These are phyloP conservation scores for Perognathus longimembris DNA, from an alignment of 2,113 vertebrate species.

Conservation along the genomic window DNA sequence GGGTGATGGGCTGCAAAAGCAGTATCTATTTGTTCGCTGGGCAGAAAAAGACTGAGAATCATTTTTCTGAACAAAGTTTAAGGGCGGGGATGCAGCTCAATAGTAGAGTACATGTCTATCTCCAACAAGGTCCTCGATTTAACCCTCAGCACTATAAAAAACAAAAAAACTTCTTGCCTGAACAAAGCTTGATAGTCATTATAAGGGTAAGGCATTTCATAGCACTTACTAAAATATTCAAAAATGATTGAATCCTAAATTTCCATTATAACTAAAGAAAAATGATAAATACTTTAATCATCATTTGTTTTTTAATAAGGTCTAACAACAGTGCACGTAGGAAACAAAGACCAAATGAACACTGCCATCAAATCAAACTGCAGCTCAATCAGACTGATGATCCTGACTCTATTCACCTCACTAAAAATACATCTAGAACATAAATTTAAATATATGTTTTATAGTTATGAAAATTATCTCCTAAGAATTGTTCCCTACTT, in stretches of 20 bases:
- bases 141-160: no score
- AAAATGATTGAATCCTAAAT: background rate
- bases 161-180: background rate
- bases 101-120: no score
- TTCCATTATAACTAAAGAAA: slow-evolving; percentile 55
- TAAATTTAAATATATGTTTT: slow-evolving; percentile 23
- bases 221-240: slow-evolving; percentile 21
- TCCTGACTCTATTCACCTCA: background rate
- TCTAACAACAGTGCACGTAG: background rate
- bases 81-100: background rate
- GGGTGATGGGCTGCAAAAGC: background rate
- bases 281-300: slow-evolving; percentile 32
- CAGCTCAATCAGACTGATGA: background rate
- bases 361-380: slow-evolving; percentile 17
- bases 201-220: slow-evolving; percentile 23
- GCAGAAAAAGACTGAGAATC: background rate
- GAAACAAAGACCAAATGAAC: slow-evolving; percentile 30
- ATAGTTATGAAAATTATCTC: slow-evolving; percentile 46
- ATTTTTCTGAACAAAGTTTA: background rate
- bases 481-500: background rate
- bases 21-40: background rate
- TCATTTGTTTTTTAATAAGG: slow-evolving; percentile 48
- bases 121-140: no score
- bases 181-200: slow-evolving; percentile 25
- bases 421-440: background rate